phyloP scores from a whole-genome alignment of 2,113 vertebrate species.

The Montifringilla adamsi region DNA sequence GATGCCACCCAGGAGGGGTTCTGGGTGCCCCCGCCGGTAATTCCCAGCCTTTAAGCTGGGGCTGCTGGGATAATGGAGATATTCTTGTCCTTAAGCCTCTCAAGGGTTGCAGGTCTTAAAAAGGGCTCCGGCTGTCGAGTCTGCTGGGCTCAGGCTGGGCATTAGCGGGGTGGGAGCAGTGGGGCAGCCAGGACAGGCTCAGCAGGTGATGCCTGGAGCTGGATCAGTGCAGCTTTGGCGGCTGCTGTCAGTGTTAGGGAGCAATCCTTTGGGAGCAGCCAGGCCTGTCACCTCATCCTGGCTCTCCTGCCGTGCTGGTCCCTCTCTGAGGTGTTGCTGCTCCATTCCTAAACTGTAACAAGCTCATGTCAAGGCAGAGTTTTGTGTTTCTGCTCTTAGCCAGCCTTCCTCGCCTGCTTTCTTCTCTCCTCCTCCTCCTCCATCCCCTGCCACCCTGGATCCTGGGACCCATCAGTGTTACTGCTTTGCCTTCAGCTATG shows the following conservation, averaged over 20 bases:
- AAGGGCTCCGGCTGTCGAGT: not conserved
- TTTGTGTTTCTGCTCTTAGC: not conserved
- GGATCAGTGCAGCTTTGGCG: not conserved
- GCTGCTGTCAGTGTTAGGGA: not conserved
- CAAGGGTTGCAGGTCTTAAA: slow-evolving; percentile 1
- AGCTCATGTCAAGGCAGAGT: not conserved
- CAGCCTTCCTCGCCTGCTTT: not conserved
- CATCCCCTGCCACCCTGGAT: not conserved
- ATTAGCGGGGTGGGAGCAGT: not conserved
- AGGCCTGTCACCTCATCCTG: not conserved
- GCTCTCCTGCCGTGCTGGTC: not conserved
- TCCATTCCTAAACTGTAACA: not conserved
- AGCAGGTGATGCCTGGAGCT: not conserved
- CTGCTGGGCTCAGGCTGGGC: not conserved
- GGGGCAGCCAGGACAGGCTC: not conserved
- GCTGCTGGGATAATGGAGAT: slow-evolving; percentile 30
- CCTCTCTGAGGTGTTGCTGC: not conserved
- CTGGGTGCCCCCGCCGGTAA: not conserved
- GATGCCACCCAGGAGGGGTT: not conserved
- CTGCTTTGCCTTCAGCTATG: slow-evolving; percentile 20
- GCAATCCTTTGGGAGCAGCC: not conserved
- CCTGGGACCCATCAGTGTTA: slow-evolving; percentile 23
- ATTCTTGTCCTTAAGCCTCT: slow-evolving; percentile 43
- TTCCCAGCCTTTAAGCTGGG: slow-evolving; percentile 24
- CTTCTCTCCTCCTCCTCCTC: not conserved